phyloP scores from a whole-genome alignment of 2,797 vertebrate species.

The Threskiornis aethiopicus region DNA sequence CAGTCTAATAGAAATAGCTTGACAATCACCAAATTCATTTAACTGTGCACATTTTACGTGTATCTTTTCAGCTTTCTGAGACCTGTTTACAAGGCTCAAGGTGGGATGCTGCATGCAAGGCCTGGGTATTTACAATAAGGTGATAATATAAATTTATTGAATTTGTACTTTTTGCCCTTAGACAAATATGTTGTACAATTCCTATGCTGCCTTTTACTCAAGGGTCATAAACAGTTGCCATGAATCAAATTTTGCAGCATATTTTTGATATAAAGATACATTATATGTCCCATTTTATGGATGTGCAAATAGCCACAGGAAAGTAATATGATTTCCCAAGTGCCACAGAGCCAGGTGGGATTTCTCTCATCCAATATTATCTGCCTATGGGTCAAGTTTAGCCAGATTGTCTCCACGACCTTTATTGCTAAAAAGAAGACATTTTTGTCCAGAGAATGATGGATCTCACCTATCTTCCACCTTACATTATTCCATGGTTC shows the following conservation, averaged over 20 bases:
- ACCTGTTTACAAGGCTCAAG: conserved; percentile 11
- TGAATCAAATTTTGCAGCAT: not conserved
- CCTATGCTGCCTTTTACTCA: not conserved
- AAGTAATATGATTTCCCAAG: conserved; percentile 4
- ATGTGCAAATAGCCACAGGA: not conserved
- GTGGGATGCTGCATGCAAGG: not conserved
- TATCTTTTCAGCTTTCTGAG: conserved; percentile 24
- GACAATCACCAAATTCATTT: conserved; percentile 58
- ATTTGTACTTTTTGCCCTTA: not conserved
- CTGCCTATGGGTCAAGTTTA: not conserved
- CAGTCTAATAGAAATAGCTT: conserved; percentile 57
- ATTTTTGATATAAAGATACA: not conserved
- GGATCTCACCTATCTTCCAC: not conserved
- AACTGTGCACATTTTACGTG: not conserved
- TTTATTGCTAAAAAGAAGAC: not conserved
- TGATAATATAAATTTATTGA: not conserved
- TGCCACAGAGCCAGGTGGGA: not conserved
- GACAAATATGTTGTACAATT: not conserved
- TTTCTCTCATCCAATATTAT: not conserved
- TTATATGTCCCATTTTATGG: not conserved
- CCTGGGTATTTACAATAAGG: not conserved
- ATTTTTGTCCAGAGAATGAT: not conserved
- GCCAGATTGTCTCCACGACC: not conserved
- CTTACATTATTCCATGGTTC: not conserved
- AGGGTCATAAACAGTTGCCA: not conserved